Conservation (phyloP, 2,888 invertebrate species). For the Halocaridina rubra region DNA sequence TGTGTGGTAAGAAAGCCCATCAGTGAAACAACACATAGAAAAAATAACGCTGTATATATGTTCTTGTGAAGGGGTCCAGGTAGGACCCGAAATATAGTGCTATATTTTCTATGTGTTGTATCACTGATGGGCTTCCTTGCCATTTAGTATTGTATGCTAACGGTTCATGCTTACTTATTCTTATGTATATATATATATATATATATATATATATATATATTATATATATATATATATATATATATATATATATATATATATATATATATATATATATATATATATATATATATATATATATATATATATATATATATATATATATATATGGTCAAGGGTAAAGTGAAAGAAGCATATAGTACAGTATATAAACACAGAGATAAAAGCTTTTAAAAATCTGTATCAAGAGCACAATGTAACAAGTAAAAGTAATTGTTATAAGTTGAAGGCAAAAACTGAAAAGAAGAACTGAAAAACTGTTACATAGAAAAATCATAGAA, state of each 20-base stretch:
- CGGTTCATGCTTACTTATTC: not conserved
- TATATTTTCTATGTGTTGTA: too few species aligned
- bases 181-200: not conserved
- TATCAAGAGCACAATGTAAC: not conserved
- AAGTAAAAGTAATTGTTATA: not conserved
- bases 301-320: slow-evolving; percentile 7
- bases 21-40: too few species aligned
- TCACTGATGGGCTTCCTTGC: too few species aligned
- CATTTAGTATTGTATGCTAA: too few species aligned
- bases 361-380: not conserved
- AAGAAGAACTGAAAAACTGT: not conserved
- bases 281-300: not conserved
- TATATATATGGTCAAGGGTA: not conserved
- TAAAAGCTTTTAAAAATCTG: not conserved
- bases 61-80: too few species aligned
- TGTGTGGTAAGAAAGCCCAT: too few species aligned
- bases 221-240: not conserved
- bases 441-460: not conserved
- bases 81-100: too few species aligned
- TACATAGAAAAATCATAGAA: not conserved
- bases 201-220: not conserved
- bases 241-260: not conserved
- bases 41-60: too few species aligned
- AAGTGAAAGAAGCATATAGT: not conserved
- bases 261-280: not conserved